phyloP scores from a whole-genome alignment of 2,797 vertebrate species.

The Lemur catta region DNA sequence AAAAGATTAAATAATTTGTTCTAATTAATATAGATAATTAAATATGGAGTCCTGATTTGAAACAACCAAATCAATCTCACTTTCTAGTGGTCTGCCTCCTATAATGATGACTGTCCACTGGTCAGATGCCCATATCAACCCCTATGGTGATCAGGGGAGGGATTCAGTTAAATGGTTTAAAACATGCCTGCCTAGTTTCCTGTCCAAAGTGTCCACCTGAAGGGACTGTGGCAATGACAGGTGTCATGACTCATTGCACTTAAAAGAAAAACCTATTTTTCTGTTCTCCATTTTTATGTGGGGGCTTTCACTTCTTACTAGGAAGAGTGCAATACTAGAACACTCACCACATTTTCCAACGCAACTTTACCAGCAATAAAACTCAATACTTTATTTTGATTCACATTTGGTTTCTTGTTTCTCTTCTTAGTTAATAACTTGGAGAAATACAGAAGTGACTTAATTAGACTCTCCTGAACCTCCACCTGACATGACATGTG shows the following conservation, averaged over 20 bases:
- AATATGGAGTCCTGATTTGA: background rate
- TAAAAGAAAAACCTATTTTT: background rate
- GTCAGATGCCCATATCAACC: background rate
- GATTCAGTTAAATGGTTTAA: background rate
- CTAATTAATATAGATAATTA: conserved; percentile 1
- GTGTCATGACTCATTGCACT: background rate
- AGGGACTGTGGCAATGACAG: background rate
- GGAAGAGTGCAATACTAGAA: background rate
- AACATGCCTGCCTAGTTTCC: background rate
- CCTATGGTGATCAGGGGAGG: background rate
- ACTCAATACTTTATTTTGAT: background rate
- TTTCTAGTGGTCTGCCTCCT: background rate
- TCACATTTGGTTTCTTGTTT: background rate
- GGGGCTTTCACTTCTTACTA: conserved; percentile 36
- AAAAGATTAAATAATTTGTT: conserved; percentile 1
- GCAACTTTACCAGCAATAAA: background rate
- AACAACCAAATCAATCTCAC: conserved; percentile 23
- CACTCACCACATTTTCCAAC: background rate
- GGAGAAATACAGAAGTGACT: background rate
- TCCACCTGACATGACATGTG: background rate
- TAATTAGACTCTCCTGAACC: background rate
- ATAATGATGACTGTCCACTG: background rate
- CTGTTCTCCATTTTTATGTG: background rate
- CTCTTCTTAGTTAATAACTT: conserved; percentile 27
- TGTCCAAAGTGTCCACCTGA: background rate